A percentile compares a stretch with the other conserved stretches of the same genome.
Conservation (phyloP, 2,888 invertebrate species). For the Meloe dianella region DNA sequence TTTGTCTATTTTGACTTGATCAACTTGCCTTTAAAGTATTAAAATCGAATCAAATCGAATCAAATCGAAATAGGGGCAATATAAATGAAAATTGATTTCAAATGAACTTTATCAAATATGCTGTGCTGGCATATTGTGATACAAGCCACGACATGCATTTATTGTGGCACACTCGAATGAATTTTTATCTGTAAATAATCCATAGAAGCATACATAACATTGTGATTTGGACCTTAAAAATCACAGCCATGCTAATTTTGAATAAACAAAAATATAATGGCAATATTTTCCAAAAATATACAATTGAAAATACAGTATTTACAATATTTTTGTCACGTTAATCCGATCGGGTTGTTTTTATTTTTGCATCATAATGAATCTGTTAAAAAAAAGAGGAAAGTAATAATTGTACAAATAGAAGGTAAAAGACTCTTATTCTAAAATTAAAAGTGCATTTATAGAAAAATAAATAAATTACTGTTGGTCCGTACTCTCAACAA, state of each 20-base stretch:
- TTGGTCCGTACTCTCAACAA: conserved; percentile 78
- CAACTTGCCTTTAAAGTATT: neutral
- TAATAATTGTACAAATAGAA: neutral
- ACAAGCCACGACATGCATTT: neutral
- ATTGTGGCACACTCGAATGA: neutral
- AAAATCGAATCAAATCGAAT: neutral
- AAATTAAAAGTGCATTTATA: neutral
- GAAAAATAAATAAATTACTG: conserved; percentile 50
- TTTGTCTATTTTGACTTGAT: neutral
- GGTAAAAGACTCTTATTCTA: neutral
- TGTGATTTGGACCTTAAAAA: conserved; percentile 13
- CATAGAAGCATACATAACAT: neutral
- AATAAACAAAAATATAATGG: neutral
- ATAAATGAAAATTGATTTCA: too few relatives aligned
- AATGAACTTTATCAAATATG: neutral
- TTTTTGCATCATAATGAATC: too few relatives aligned
- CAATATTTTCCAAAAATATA: neutral
- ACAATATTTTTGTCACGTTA: neutral
- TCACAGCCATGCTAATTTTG: conserved; percentile 14
- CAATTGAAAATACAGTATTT: neutral
- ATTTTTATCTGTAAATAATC: neutral
- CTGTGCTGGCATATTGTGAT: neutral
- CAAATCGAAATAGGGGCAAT: neutral
- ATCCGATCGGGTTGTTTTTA: too few relatives aligned
- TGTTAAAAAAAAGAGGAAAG: neutral